Evolutionary conservation across 1,140 invertebrate genomes (phyloP).

Genomic region (Steinernema feltiae): DNA sequence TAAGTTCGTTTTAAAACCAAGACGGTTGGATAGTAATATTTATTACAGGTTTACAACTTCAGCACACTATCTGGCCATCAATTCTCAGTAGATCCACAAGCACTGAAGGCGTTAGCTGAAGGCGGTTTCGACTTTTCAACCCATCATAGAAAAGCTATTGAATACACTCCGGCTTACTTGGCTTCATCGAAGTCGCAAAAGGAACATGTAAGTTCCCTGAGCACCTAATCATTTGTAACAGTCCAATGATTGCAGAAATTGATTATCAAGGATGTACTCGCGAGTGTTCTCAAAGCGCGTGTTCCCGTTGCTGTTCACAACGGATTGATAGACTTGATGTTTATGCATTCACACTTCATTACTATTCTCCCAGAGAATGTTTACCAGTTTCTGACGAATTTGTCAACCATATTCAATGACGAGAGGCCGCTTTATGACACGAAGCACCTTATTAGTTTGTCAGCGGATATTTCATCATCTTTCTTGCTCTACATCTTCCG

Average conservation of each 20-base stretch:
- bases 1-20: no score
- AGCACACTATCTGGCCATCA: neutral
- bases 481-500: neutral
- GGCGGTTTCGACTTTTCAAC: neutral
- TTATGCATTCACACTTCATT: neutral
- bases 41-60: no score
- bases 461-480: neutral
- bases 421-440: neutral
- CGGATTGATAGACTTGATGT: neutral
- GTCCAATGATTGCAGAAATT: neutral
- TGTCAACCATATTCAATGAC: neutral
- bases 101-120: neutral
- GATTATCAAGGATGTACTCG: neutral
- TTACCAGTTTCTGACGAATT: neutral
- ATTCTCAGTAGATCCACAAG: neutral
- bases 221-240: no score
- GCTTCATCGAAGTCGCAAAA: no score
- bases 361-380: neutral
- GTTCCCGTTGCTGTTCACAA: neutral
- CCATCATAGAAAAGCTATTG: neutral
- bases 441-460: neutral
- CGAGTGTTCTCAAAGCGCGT: neutral
- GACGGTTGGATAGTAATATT: no score
- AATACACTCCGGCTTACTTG: neutral
- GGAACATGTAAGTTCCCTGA: no score